Evolutionary conservation across 2,113 vertebrate genomes (phyloP), one percentile per base, ranked within the genome.

Genomic region (Recurvirostra avosetta): DNA sequence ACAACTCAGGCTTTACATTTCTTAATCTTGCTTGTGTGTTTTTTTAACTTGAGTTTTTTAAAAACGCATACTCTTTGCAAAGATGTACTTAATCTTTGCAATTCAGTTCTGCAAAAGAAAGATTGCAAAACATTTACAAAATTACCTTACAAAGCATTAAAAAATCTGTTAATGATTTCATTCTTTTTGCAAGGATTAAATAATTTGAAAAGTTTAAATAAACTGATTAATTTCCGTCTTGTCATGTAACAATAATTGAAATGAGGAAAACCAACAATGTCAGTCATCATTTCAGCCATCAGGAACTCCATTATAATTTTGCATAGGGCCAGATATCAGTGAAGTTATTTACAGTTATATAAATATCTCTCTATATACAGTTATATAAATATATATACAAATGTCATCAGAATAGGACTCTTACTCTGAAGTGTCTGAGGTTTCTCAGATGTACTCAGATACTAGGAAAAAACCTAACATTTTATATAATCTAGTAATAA

Each of bases 321-420:
- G 56, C 50, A 86, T 10, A 50, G 56, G 27, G 9, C 6, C 38
- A 88, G 49, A 53, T 22, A 47, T 34, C 41, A 50, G 17, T 62
- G 16, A 88, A 89, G 53, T 87, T 94, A 85, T 91, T 95, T 94
- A 91, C 47, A 90, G 63, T 61, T 80, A 59, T 18, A 49, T 58
- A 89, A 81, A 38, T 38, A 38, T 38, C 38, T 38, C 38, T 38
- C 8, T 38, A 38, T 38, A 38, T 94, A 91, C 47, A 90, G 63
- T 61, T 80, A 59, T 18, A 49, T 58, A 89, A 81, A 38, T 38
- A 38, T 38, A 38, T 38, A 38, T 38, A 38, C 38, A 38, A 38
- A 85, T 82, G 29, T 68, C 47, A 75, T 23, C 86, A 87, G 68
- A 84, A 72, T 36, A 77, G 17, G 36, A 83, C n/a, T 90, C 29